Evolutionary conservation across 2,797 vertebrate genomes (phyloP).

Genomic region (Danio jaintianensis): DNA sequence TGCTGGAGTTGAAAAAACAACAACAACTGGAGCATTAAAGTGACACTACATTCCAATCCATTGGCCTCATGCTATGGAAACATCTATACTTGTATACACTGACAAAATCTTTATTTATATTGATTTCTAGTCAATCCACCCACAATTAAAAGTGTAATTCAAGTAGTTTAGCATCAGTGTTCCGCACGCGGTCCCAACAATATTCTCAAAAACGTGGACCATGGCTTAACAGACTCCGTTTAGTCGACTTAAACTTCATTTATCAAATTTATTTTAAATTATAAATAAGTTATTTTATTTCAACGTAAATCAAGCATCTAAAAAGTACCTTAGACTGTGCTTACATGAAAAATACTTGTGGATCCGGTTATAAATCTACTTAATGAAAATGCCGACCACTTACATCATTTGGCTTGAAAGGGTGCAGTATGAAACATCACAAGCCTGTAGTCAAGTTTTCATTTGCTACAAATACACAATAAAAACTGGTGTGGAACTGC

Average conservation of each 20-base stretch:
- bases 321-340: neutral
- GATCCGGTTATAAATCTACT: slow-evolving; percentile 18
- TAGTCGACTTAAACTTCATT: neutral
- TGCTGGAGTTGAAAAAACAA: slow-evolving; percentile 1
- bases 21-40: neutral
- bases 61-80: neutral
- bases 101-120: neutral
- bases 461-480: neutral
- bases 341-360: neutral
- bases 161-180: slow-evolving; percentile 3
- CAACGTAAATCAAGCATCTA: neutral
- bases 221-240: neutral
- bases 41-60: slow-evolving; percentile 15
- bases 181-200: neutral
- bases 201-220: neutral
- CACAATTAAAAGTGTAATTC: slow-evolving; percentile 4
- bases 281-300: neutral
- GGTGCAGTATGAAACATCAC: neutral
- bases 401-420: neutral
- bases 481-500: neutral
- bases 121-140: neutral
- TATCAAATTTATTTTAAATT: neutral
- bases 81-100: neutral
- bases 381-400: slow-evolving; percentile 1
- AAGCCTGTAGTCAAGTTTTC: neutral